Conservation (phyloP, 2,888 invertebrate species). For the Silvanus unidentatus region DNA sequence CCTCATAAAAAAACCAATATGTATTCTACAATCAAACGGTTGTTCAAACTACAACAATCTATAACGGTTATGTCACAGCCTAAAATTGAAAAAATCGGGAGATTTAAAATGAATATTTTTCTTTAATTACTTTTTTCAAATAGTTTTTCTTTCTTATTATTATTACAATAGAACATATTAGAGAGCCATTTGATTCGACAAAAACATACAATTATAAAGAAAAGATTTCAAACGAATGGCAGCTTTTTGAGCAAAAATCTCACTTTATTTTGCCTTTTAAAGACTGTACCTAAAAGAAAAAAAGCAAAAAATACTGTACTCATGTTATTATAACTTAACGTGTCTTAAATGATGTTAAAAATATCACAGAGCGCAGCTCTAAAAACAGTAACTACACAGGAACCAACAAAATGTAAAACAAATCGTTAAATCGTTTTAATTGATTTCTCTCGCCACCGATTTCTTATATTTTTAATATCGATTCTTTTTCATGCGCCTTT, state of each 20-base stretch:
- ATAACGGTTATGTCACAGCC: conserved; percentile 34
- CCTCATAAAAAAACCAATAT: no score
- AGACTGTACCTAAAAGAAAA: neutral
- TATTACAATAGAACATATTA: no score
- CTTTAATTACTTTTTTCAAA: no score
- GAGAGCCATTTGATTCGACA: conserved; percentile 12
- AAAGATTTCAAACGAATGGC: no score
- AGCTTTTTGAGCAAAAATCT: conserved; percentile 17
- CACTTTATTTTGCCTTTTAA: conserved; percentile 9
- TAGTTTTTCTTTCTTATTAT: no score
- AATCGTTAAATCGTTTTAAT: conserved; percentile 8
- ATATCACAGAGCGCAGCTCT: conserved; percentile 5
- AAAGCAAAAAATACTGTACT: neutral
- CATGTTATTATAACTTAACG: neutral
- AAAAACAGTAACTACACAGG: neutral
- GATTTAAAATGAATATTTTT: neutral
- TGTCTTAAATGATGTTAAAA: neutral
- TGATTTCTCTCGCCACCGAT: neutral
- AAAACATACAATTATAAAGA: conserved; percentile 3
- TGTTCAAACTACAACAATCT: no score
- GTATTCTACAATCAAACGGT: no score
- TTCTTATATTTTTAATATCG: no score
- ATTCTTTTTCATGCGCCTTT: no score
- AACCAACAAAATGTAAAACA: conserved; percentile 9
- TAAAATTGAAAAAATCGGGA: conserved; percentile 33